Evolutionary conservation across 2,888 invertebrate species (phyloP).

Genomic region (Sminthurinus aureus): DNA sequence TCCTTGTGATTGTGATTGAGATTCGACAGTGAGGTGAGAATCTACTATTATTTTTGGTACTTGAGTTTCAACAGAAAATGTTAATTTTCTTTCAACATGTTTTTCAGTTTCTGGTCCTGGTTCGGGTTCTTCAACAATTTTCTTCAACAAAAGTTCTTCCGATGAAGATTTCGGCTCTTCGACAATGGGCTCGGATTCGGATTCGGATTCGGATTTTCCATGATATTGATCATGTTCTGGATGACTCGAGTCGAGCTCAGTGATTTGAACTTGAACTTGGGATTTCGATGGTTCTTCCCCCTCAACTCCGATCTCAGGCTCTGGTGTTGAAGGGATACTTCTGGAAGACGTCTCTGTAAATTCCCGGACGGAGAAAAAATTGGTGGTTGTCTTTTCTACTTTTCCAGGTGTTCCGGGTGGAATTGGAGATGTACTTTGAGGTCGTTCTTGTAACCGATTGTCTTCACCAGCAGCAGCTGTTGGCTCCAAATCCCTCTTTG

Average conservation of each 20-base stretch:
- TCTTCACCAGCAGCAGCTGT: not conserved
- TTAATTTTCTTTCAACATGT: not conserved
- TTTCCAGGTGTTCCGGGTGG: too few relatives aligned
- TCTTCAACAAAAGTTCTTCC: not conserved
- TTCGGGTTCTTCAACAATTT: not conserved
- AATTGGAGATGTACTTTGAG: not conserved
- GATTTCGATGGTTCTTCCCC: not conserved
- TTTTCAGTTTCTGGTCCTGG: slow-evolving; percentile 3
- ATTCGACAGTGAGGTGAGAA: not conserved
- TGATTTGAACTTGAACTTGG: not conserved
- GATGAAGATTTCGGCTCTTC: slow-evolving; percentile 5
- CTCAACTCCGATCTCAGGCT: not conserved
- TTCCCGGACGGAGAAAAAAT: not conserved
- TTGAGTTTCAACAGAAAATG: not conserved
- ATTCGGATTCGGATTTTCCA: not conserved
- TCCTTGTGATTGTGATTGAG: not conserved
- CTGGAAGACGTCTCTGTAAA: not conserved
- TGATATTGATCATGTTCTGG: not conserved
- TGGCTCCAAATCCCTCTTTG: not conserved
- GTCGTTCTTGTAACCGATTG: too few relatives aligned
- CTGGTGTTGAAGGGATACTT: not conserved
- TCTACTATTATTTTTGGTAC: not conserved
- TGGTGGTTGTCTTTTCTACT: not conserved
- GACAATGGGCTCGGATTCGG: not conserved
- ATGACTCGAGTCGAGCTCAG: not conserved